Conservation (phyloP, 2,797 vertebrate genomes). For the Antennarius maculatus region DNA sequence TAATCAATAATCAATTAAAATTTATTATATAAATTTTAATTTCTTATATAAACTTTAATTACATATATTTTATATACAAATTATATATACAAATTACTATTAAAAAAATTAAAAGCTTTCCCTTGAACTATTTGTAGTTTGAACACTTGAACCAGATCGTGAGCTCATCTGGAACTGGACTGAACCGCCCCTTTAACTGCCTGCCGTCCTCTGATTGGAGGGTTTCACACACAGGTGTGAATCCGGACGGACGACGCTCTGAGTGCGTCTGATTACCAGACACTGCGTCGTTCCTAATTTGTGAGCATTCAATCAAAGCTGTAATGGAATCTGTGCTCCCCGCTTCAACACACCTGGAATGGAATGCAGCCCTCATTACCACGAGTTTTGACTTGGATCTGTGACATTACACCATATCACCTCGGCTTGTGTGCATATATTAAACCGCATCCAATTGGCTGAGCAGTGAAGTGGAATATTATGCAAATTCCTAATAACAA, state of each 20-base stretch:
- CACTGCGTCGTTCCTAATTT: constrained; percentile 46
- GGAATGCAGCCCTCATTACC: constrained; percentile 60
- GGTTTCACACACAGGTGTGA: too few species aligned
- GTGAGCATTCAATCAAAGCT: constrained; percentile 54
- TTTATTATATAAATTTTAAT: too few species aligned
- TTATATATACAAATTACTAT: too few species aligned
- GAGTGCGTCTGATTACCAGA: constrained; percentile 41
- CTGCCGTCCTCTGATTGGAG: neutral
- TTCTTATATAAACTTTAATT: too few species aligned
- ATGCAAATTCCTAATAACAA: constrained; percentile 76
- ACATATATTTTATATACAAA: too few species aligned
- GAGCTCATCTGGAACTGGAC: neutral
- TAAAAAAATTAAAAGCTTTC: too few species aligned
- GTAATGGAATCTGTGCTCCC: constrained; percentile 62
- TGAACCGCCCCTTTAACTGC: constrained; percentile 20
- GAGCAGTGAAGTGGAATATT: constrained; percentile 71
- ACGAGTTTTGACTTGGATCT: constrained; percentile 55
- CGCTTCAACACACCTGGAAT: constrained; percentile 62
- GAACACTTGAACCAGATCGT: too few species aligned
- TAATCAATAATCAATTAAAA: too few species aligned
- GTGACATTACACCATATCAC: constrained; percentile 64
- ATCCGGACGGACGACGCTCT: neutral
- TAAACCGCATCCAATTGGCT: constrained; percentile 67
- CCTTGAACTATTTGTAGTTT: too few species aligned
- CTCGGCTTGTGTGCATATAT: constrained; percentile 56